Percentiles rank a stretch among this genome's conserved stretches.
Conservation (phyloP, 2,888 invertebrate species). For the Chesias legatella region DNA sequence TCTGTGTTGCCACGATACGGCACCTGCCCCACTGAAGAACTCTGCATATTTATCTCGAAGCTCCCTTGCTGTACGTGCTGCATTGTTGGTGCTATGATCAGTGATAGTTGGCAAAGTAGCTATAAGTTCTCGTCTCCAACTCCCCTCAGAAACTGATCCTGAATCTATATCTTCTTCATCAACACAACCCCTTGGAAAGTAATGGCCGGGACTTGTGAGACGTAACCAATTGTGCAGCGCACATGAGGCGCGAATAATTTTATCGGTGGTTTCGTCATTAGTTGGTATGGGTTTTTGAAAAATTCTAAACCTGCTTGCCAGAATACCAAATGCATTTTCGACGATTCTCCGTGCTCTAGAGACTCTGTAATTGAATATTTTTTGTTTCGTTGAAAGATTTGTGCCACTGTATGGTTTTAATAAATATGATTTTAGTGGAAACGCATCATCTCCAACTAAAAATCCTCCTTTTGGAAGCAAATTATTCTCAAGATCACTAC, state of each 20-base stretch:
- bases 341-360: constrained; percentile 17
- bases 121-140: constrained; percentile 13
- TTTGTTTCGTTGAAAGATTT: constrained; percentile 12
- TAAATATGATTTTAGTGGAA: constrained; percentile 17
- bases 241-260: constrained; percentile 4
- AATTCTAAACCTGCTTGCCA: constrained; percentile 13
- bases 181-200: neutral
- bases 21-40: constrained; percentile 11
- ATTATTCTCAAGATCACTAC: constrained; percentile 9
- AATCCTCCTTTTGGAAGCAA: constrained; percentile 12
- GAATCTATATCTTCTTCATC: constrained; percentile 4
- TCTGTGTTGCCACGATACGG: too few relatives aligned
- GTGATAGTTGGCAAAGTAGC: constrained; percentile 8
- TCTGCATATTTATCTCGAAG: constrained; percentile 10
- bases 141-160: neutral
- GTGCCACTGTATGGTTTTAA: constrained; percentile 15
- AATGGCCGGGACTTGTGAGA: neutral
- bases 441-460: constrained; percentile 14
- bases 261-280: constrained; percentile 1
- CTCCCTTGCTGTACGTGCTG: constrained; percentile 3
- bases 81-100: constrained; percentile 6
- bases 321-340: constrained; percentile 15
- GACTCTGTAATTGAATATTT: constrained; percentile 13
- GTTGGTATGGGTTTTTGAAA: constrained; percentile 10
- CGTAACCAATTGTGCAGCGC: constrained; percentile 7